Base-by-base conservation (phyloP, 2,797 vertebrate genomes). In the Lophotriccus pileatus region DNA sequence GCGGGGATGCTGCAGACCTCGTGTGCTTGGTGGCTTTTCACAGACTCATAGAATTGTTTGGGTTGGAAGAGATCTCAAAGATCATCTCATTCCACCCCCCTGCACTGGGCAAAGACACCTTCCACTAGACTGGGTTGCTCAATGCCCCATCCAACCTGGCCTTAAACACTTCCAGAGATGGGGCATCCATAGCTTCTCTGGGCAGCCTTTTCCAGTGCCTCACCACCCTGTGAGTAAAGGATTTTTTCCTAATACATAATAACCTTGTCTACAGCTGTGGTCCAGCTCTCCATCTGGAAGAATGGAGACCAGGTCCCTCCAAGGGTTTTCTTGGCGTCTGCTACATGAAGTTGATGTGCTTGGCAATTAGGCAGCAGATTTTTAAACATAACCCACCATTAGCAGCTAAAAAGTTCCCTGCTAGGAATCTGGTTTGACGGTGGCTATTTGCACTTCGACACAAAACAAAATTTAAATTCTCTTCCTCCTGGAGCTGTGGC, bases 1-100 rank as follows among this genome's bases (percentile, higher is more conserved):
- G 9, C 4, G 2, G 23, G 1, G 3, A 10, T 55, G 59, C 69
- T 50, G 62, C 2, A 1, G 50, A 68, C 36, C 39, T 69, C 3
- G 1, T 3, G 6, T 70, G 55, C 82, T 72, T 25, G 41, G 18
- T 87, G 70, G 37, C 39, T 66, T 67, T 43, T 67, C 2, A 1
- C 36, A 47, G 34, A 67, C 23, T 37, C 34, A 21, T 18, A 4
- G 34, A 22, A 53, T 36, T 20, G 30, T 84, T 60, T 53, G 34
- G 9, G 7, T 36, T 60, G 46, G 46, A 84, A 67, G 27, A 14
- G 12, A 25, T 67, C 16, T 25, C 41, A 24, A 47, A 73, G 19
- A 53, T 60, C 32, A 19, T 53, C 32, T 36, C 2, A 4, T 43
- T 60, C 25, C 30, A 36, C 4, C 34, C 44, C 6, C 3, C 6